phyloP scores from a whole-genome alignment of 2,113 vertebrate genomes.

The Tachysurus fulvidraco region DNA sequence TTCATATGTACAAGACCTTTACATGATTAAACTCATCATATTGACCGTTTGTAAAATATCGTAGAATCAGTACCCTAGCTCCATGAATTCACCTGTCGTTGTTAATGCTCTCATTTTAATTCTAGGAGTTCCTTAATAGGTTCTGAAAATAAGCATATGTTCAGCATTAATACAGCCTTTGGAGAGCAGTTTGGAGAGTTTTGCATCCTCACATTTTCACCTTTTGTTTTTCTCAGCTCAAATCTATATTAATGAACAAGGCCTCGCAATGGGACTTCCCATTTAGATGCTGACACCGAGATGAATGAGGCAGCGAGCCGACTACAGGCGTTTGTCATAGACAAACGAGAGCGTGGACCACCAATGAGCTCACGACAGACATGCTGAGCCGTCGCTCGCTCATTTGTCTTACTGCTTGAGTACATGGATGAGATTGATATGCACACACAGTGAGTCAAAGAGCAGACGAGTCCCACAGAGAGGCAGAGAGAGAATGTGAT shows the following conservation, averaged over 20 bases:
- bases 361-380: constrained; percentile 61
- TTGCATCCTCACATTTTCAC: constrained; percentile 13
- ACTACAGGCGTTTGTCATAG: constrained; percentile 63
- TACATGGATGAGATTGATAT: constrained; percentile 62
- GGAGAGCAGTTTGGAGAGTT: neutral
- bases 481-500: constrained; percentile 13
- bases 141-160: constrained; percentile 16
- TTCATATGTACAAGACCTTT: neutral
- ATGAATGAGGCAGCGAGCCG: constrained; percentile 62
- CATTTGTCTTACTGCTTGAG: constrained; percentile 65
- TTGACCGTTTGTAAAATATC: neutral
- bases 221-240: constrained; percentile 37
- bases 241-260: constrained; percentile 56
- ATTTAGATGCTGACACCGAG: constrained; percentile 65
- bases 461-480: constrained; percentile 23
- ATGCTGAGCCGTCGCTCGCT: constrained; percentile 56
- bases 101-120: neutral
- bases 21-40: neutral
- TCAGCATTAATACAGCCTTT: neutral
- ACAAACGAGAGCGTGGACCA: constrained; percentile 68
- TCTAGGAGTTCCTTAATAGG: neutral
- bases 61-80: neutral
- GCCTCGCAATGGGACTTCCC: constrained; percentile 52
- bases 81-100: neutral
- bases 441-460: constrained; percentile 58